Evolutionary conservation across 2,797 vertebrate genomes (phyloP), one percentile per base, ranked within the genome.

Genomic region (Cynopterus sphinx): DNA sequence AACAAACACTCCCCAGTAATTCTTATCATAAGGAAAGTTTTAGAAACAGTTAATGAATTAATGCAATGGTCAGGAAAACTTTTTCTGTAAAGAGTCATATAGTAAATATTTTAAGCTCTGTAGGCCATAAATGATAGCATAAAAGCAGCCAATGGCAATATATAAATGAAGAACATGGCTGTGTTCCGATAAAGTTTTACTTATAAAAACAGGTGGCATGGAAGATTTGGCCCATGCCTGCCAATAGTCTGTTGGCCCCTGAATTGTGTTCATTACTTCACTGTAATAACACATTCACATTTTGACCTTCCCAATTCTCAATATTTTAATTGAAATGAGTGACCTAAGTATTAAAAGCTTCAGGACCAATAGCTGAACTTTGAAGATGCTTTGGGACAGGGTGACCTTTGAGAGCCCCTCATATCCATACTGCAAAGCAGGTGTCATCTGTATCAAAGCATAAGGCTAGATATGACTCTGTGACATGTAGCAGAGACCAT

Each of bases 401-500:
- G 55, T 31, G 26, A 88, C 53, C 65, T 96, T 87, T 93, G 22
- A 55, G 81, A 95, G 67, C 43, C 33, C 70, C 53, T 75, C 24
- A 6, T 81, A 36, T 90, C 59, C 59, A 19, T 46, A 67, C 77
- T 49, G 53, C 67, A 91, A 95, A 39, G 49, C 46, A 91, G 68
- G 57, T 31, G 3, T 96, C 95, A 96, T 84, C 86, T 93, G 59
- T 84, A 61, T 90, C 31, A 46, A 68, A 96, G 53, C 83, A 84
- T 75, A 86, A 91, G 65, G 83, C 91, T 87, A 96, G 81, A 73
- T 19, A 9, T 95, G 93, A 96, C 94, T 96, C 73, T 0, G 4
- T 95, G 79, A 87, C 91, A 87, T 94, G 87, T 93, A 90, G 71
- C 81, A 63, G 71, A 97, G 91, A 93, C 83, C 83, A 92, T 87